These are phyloP conservation scores for Sinocyclocheilus maitianheensis DNA, from an alignment of 2,113 vertebrate genomes.

Conservation along the genomic window DNA sequence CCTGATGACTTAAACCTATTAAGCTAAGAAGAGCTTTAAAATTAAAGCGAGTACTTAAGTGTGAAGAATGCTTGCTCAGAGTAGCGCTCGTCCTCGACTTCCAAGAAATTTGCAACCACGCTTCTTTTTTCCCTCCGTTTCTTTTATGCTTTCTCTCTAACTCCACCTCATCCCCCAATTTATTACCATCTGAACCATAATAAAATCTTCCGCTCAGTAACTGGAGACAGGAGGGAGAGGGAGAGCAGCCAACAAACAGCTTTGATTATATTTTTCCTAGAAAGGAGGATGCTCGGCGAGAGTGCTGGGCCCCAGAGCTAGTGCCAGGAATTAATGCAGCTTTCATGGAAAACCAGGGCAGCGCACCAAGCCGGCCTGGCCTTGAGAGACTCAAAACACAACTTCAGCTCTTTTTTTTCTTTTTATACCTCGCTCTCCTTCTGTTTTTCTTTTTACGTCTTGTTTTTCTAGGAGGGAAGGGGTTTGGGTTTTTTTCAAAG, in stretches of 20 bases:
- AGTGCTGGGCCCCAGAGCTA: conserved; percentile 69
- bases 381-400: conserved; percentile 48
- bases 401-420: conserved; percentile 11
- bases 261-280: conserved; percentile 80
- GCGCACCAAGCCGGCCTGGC: conserved; percentile 32
- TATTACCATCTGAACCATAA: conserved; percentile 49
- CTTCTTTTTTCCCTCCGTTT: conserved; percentile 32
- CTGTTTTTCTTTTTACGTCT: conserved; percentile 21
- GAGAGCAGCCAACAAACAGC: conserved; percentile 67
- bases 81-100: conserved; percentile 36
- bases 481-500: not conserved
- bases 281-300: conserved; percentile 75
- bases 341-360: conserved; percentile 55
- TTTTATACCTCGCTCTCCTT: conserved; percentile 1
- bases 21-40: not conserved
- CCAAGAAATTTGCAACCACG: conserved; percentile 32
- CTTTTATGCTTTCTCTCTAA: conserved; percentile 29
- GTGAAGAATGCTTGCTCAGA: conserved; percentile 32
- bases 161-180: conserved; percentile 23
- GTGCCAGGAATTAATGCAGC: conserved; percentile 70
- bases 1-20: not conserved
- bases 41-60: conserved; percentile 9
- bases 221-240: conserved; percentile 36
- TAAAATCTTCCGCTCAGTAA: conserved; percentile 45
- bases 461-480: conserved; percentile 1